Conservation (phyloP, 2,113 vertebrate species). For the Malurus cyaneus region DNA sequence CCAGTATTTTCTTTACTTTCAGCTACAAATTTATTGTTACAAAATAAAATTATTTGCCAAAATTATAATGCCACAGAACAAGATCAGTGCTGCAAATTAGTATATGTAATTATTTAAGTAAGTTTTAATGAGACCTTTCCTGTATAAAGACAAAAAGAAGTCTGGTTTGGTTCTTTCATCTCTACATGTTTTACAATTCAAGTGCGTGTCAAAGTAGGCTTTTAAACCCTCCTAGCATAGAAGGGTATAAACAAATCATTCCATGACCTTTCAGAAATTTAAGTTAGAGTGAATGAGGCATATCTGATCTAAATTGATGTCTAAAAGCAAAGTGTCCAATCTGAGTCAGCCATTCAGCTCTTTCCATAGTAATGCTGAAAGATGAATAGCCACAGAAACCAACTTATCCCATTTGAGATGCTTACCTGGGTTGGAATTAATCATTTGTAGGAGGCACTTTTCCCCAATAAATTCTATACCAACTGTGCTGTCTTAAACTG, state of each 20-base stretch:
- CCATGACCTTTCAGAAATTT: neutral
- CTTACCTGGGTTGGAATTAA: neutral
- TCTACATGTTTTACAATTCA: neutral
- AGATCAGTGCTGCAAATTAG: neutral
- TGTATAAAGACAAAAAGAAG: neutral
- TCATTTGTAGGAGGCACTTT: neutral
- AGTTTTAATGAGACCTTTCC: neutral
- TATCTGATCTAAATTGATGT: neutral
- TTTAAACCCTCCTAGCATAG: neutral
- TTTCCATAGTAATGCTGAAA: neutral
- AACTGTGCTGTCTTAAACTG: neutral
- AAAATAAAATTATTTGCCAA: neutral
- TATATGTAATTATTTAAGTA: neutral
- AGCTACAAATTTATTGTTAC: neutral
- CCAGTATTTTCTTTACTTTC: neutral
- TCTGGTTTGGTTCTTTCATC: neutral
- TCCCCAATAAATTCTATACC: neutral
- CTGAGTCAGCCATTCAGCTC: neutral
- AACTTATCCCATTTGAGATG: neutral
- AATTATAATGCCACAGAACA: neutral
- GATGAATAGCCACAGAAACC: neutral
- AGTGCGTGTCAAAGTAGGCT: neutral
- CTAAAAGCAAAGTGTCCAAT: neutral
- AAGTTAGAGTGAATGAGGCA: neutral
- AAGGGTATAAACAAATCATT: neutral